Conservation (phyloP, 37 sponge, comb jelly and placozoan species). For the Halichondria panicea region DNA sequence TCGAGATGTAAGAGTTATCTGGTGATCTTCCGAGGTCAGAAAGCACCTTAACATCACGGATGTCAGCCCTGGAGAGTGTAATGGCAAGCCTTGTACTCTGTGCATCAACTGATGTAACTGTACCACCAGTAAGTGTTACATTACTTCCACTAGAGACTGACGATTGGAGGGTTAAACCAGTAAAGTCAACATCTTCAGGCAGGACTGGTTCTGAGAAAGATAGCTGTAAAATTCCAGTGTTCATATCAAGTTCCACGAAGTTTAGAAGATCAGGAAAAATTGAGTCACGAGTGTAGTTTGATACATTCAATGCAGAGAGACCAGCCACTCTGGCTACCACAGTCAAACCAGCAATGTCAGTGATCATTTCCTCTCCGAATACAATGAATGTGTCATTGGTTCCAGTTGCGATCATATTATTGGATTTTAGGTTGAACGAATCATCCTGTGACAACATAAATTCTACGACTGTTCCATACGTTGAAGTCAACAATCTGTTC, state of each 20-base stretch:
- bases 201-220: slow-evolving; percentile 82
- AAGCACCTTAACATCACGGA: slow-evolving; percentile 59
- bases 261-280: slow-evolving; percentile 44
- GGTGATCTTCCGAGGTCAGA: slow-evolving; percentile 34
- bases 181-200: slow-evolving; percentile 51
- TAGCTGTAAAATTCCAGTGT: slow-evolving; percentile 60
- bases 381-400: slow-evolving; percentile 67
- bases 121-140: slow-evolving; percentile 52
- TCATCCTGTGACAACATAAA: slow-evolving; percentile 63
- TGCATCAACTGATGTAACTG: slow-evolving; percentile 28
- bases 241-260: slow-evolving; percentile 81
- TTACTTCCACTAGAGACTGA: slow-evolving; percentile 16
- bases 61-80: slow-evolving; percentile 54
- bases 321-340: slow-evolving; percentile 42
- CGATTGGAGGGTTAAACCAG: slow-evolving; percentile 58
- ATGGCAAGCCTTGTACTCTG: slow-evolving; percentile 43
- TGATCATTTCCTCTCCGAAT: slow-evolving; percentile 36
- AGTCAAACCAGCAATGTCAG: slow-evolving; percentile 47
- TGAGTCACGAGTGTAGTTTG: slow-evolving; percentile 52
- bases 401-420: slow-evolving; percentile 58
- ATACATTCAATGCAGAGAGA: slow-evolving; percentile 26
- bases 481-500: slow-evolving; percentile 27
- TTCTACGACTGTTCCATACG: slow-evolving; percentile 40
- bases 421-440: slow-evolving; percentile 52
- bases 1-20: slow-evolving; percentile 36